Evolutionary conservation across 1,140 invertebrate genomes (phyloP).

Genomic region (Nasonia vitripennis): DNA sequence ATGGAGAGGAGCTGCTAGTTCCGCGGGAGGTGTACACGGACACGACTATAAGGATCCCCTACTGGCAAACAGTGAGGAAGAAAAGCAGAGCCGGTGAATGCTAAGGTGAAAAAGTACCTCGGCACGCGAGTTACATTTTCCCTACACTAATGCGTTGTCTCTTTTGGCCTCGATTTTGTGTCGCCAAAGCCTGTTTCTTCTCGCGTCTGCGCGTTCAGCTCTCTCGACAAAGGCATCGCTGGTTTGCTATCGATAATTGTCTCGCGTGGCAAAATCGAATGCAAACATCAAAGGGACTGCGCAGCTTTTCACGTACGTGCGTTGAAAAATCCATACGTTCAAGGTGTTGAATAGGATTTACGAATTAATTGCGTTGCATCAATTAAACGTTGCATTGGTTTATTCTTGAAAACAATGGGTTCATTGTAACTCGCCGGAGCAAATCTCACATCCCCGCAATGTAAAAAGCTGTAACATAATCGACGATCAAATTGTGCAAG

Average conservation of each 20-base stretch:
- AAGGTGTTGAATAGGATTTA: background rate
- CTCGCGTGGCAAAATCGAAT: background rate
- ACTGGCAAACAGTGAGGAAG: background rate
- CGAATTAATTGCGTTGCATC: background rate
- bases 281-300: background rate
- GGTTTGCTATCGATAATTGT: background rate
- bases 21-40: background rate
- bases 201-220: background rate
- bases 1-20: background rate
- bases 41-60: background rate
- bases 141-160: background rate
- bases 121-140: background rate
- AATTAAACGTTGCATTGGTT: background rate
- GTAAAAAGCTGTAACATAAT: background rate
- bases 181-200: background rate
- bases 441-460: background rate
- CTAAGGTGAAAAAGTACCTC: constrained; percentile 36
- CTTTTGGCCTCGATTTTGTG: background rate
- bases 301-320: background rate
- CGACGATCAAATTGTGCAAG: background rate
- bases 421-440: background rate
- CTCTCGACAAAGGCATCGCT: background rate
- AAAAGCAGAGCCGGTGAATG: background rate
- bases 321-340: background rate
- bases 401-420: background rate